Base-by-base conservation (phyloP, 2,888 invertebrate species). In the Arenicola marina region DNA sequence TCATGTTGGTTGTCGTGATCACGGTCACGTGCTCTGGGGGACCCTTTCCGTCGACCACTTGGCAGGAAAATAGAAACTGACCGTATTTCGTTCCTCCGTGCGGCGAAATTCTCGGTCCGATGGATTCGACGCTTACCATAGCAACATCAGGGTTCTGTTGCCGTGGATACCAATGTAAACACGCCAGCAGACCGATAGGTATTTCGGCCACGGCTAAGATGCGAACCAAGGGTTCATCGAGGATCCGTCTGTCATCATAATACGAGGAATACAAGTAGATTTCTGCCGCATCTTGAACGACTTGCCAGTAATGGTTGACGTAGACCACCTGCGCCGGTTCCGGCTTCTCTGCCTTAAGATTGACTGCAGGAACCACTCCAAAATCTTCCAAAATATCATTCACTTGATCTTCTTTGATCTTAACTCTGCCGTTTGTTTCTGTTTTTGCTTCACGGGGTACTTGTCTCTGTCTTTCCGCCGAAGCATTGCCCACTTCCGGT, bases 111-210 rank as follows among this genome's bases (percentile, higher is more conserved):
- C 34, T 48, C 21, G 61, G 33, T 4, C 65, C 62, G 28, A 67
- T 51, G 31, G n/a, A n/a, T 18, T 32, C 51, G 3, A 43, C 11
- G 1, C 33, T 33, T n/a, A 44, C 45, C 1, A 7, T 24, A 15
- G 51, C 24, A 11, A 51, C 62, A n/a, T 44, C 48, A 4, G 65
- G 65, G 1, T 26, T 31, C 15, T 4, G 21, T 18, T 57, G 32
- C 29, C 33, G 26, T 15, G 7, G 2, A 45, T 65, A 66, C 67
- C 67, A 67, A 15, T 59, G 48, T n/a, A 66, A 43, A 55, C 67
- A 67, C 26, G 15, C 26, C 11, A 62, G 32, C 3, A 29, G 7
- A 11, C 21, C 29, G 4, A n/a, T 2, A 15, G 26, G 11, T 1
- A 32, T 31, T 7, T 61, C 58, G 26, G 58, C 56, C n/a, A 66